phyloP scores from a whole-genome alignment of 2,888 invertebrate species.

The Cephus runcator region DNA sequence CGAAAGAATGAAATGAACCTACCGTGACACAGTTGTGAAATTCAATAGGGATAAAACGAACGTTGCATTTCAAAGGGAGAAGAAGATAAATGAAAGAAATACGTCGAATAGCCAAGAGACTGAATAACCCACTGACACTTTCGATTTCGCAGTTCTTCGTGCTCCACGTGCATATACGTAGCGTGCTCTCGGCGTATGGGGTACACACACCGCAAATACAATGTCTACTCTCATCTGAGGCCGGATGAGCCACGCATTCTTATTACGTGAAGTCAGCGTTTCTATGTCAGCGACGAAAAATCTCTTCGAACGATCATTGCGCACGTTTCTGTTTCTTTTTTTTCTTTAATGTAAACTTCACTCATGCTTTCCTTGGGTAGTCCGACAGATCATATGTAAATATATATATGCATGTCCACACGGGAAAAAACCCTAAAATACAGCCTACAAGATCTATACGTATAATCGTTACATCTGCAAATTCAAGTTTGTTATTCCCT shows the following conservation, averaged over 20 bases:
- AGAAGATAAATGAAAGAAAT: neutral
- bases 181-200: neutral
- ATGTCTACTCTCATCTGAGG: neutral
- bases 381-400: neutral
- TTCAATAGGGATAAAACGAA: neutral
- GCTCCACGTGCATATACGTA: neutral
- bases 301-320: neutral
- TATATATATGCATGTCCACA: neutral
- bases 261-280: neutral
- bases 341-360: constrained; percentile 5
- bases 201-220: neutral
- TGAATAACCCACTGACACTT: neutral
- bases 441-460: neutral
- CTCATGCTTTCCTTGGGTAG: neutral
- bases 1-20: neutral
- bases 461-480: neutral
- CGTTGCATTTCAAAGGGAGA: neutral
- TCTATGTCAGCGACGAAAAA: neutral
- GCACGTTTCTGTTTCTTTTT: neutral
- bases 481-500: too few species aligned
- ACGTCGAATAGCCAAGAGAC: neutral
- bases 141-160: neutral
- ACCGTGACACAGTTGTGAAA: neutral
- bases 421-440: neutral
- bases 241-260: neutral